Conservation (phyloP, 64 coral and sea anemone species). For the Trachythela sp. region DNA sequence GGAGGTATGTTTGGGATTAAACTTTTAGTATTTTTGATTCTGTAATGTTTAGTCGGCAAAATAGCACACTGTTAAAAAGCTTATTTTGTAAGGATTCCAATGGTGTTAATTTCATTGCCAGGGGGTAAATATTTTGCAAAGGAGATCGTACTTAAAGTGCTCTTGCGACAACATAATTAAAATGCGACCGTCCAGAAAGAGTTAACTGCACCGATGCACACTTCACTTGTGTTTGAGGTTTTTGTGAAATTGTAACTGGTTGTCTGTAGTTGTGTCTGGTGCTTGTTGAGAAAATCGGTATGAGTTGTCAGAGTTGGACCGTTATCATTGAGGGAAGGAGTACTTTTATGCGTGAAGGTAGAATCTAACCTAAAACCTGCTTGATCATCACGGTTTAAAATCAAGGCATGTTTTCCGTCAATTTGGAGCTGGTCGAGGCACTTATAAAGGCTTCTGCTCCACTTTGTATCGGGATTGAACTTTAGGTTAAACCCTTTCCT, state of each 20-base stretch:
- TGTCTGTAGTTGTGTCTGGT: constrained; percentile 45
- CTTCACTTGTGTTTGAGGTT: constrained; percentile 51
- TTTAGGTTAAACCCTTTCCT: constrained; percentile 46
- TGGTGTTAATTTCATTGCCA: too few relatives aligned
- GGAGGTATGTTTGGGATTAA: too few relatives aligned
- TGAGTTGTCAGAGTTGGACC: too few relatives aligned
- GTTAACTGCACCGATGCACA: constrained; percentile 46
- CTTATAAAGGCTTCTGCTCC: constrained; percentile 53
- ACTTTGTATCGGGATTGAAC: constrained; percentile 51
- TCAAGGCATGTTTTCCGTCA: constrained; percentile 44
- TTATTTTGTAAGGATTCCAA: too few relatives aligned
- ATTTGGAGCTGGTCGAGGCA: constrained; percentile 40
- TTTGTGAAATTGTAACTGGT: constrained; percentile 51
- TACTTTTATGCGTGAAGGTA: constrained; percentile 50
- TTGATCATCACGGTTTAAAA: constrained; percentile 60
- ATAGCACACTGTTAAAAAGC: too few relatives aligned
- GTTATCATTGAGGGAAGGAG: too few relatives aligned
- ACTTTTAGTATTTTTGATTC: too few relatives aligned
- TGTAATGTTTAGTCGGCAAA: too few relatives aligned
- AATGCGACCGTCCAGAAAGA: too few relatives aligned
- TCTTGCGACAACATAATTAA: too few relatives aligned
- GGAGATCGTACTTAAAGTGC: too few relatives aligned
- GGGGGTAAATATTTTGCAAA: too few relatives aligned
- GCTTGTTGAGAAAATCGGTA: constrained; percentile 61
- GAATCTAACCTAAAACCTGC: constrained; percentile 49